phyloP scores from a whole-genome alignment of 2,888 invertebrate genomes.

The Tinea semifulvella region DNA sequence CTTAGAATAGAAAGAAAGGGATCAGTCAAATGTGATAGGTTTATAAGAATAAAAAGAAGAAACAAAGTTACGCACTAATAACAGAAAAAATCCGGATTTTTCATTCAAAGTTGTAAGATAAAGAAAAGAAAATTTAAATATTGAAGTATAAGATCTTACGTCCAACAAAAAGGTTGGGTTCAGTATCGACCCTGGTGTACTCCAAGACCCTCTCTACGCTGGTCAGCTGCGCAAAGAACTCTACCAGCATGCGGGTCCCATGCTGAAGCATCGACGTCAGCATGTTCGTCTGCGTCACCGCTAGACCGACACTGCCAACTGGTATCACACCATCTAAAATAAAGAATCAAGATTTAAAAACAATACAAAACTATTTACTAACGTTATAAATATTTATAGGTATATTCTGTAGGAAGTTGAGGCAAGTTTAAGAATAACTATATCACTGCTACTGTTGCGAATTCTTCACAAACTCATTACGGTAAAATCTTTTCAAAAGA shows the following conservation, averaged over 20 bases:
- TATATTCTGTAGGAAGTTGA: no score
- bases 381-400: background rate
- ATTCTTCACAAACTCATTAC: no score
- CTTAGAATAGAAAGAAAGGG: no score
- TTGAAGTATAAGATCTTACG: constrained; percentile 33
- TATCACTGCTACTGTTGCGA: no score
- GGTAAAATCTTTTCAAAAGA: no score
- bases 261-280: constrained; percentile 73
- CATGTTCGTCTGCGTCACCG: constrained; percentile 71
- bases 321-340: constrained; percentile 37
- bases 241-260: constrained; percentile 86
- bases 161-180: constrained; percentile 61
- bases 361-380: background rate
- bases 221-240: constrained; percentile 79
- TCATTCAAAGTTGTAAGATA: no score
- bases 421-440: no score
- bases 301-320: constrained; percentile 71
- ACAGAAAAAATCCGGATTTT: no score
- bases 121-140: no score
- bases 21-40: no score
- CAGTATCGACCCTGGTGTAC: constrained; percentile 75
- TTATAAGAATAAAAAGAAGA: no score
- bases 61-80: no score
- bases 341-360: background rate
- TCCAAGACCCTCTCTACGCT: constrained; percentile 87